These are phyloP conservation scores for Cardiocondyla obscurior DNA, from an alignment of 1,140 invertebrate species.

Conservation along the genomic window DNA sequence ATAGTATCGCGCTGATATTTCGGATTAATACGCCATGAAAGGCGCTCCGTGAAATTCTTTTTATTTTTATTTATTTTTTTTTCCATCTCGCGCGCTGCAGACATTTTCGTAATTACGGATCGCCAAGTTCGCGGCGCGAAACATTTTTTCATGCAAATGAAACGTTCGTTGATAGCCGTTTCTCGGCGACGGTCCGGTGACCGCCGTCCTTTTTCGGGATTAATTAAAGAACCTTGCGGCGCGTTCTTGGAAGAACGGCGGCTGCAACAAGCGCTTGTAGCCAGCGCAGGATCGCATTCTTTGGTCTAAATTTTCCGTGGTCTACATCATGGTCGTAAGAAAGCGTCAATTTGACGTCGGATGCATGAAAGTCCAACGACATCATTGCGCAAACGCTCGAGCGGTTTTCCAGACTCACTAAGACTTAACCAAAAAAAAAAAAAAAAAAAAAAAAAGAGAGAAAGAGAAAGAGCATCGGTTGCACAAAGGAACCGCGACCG, in stretches of 20 bases:
- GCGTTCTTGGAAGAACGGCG: constrained; percentile 12
- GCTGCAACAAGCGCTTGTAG: background rate
- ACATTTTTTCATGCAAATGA: constrained; percentile 38
- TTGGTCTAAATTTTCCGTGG: constrained; percentile 26
- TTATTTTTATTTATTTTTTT: too few species aligned
- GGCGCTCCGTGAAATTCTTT: background rate
- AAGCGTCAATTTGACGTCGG: constrained; percentile 34
- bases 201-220: constrained; percentile 33
- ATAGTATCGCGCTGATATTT: background rate
- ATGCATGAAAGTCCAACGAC: constrained; percentile 4
- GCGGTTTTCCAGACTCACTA: constrained; percentile 39
- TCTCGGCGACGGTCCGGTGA: constrained; percentile 16
- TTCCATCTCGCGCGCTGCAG: background rate
- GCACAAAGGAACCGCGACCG: constrained; percentile 12
- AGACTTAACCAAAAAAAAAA: background rate
- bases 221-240: constrained; percentile 39
- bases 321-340: constrained; percentile 26
- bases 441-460: background rate
- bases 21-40: background rate
- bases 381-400: constrained; percentile 13
- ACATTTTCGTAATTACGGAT: background rate
- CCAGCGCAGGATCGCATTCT: background rate
- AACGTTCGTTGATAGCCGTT: background rate
- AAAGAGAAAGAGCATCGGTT: background rate
- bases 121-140: background rate